Base-by-base conservation (phyloP, 2,797 vertebrate genomes). In the Clamator glandarius region DNA sequence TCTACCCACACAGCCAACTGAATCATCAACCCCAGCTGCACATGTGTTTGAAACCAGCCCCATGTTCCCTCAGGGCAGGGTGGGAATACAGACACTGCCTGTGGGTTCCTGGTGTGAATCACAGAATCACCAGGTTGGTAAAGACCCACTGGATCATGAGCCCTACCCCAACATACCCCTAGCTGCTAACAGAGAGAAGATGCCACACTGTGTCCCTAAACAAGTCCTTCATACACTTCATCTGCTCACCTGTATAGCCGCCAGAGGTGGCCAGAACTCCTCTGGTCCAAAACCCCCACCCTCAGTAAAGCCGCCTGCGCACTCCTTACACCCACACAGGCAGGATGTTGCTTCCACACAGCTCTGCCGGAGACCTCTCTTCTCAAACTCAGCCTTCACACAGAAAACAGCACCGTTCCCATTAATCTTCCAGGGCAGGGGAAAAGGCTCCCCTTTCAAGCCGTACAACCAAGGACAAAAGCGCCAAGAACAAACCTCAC, bases 21-120 rank as follows among this genome's bases (percentile, higher is more conserved):
- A 4, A 21, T 6, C 8, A 41, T 7, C 9, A 18, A 14, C 66
- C 16, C 19, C 33, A 5, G 0, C 0, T 75, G 46, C 68, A 73
- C 36, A 61, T 42, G 29, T 1, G 3, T 35, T 21, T 13, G 39
- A 63, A 92, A 67, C 31, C 26, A 82, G 55, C 41, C 39, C 39
- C 9, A 4, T 20, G 8, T 44, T 17, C 62, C 59, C 41, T 50
- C 28, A 8, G 19, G 21, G 28, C 4, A 63, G 59, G 57, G 61
- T 0, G 5, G 10, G 35, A 66, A 68, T 75, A 80, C 26, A 63
- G 44, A 11, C 21, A 39, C 4, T 64, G 24, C 39, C 8, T 25
- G 12, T 29, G 39, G 15, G 41, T 15, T 52, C 80, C 42, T 46
- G 20, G 18, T n/a, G n/a, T n/a, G n/a, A n/a, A n/a, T n/a, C n/a